Conservation (phyloP, 2,113 vertebrate genomes). For the Mugil cephalus region DNA sequence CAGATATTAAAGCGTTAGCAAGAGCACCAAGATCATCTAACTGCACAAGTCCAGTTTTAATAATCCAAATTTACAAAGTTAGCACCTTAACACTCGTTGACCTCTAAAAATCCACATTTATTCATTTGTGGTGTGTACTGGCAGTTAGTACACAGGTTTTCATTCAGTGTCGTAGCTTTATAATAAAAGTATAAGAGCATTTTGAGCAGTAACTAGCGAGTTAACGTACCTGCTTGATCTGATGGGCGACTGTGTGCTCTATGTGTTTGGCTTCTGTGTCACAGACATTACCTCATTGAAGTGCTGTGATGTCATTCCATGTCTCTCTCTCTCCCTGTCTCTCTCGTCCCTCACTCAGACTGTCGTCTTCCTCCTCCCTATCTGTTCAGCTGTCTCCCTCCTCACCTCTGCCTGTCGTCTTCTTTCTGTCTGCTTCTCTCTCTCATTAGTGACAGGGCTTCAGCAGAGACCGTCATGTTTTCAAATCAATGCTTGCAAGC, state of each 20-base stretch:
- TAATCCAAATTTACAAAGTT: no score
- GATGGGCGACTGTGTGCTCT: conserved; percentile 10
- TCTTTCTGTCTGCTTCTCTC: background rate
- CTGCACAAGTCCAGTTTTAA: no score
- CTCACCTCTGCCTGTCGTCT: conserved; percentile 11
- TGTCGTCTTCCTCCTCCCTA: background rate
- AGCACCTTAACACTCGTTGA: background rate
- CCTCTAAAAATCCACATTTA: conserved; percentile 1
- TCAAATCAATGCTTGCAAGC: background rate
- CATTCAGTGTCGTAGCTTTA: background rate
- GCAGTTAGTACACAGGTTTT: background rate
- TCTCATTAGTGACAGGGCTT: rapidly evolving
- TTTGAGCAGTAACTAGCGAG: background rate
- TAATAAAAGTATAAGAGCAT: background rate
- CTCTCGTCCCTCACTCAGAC: background rate
- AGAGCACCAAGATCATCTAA: no score
- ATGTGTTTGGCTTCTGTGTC: conserved; percentile 40
- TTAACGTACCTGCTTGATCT: background rate
- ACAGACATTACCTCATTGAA: conserved; percentile 63
- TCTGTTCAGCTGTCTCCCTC: background rate
- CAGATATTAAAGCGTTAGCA: no score
- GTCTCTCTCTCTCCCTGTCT: background rate
- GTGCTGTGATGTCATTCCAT: conserved; percentile 49
- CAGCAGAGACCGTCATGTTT: background rate
- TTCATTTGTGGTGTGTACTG: background rate